Base-by-base conservation (phyloP, 2,888 invertebrate genomes). In the Cheilosia pagana region DNA sequence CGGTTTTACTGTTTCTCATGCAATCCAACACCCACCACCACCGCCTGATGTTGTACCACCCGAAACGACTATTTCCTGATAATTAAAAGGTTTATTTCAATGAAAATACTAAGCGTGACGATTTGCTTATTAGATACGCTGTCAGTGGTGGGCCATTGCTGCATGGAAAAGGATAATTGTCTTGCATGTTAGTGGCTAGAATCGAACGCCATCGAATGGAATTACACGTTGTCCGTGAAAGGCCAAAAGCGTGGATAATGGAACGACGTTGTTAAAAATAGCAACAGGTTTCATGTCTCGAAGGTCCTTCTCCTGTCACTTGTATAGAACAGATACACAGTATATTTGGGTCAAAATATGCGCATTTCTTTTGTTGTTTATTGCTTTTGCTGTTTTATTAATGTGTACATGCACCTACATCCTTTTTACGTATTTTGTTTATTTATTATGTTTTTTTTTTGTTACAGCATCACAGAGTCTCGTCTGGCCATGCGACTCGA, bases 401-500 rank as follows among this genome's bases (percentile, higher is more conserved):
- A 21, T 14, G 10, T 60, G 19, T 39, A 5, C 21, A n/a, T n/a
- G n/a, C n/a, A n/a, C n/a, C n/a, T n/a, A n/a, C n/a, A 48, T 55
- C 16, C 12, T 25, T 55, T 55, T 43, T n/a, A 50, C 31, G 19
- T 21, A 45, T 16, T 19, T 71, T 41, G 25, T 23, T 71, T 41
- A 31, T 12, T 28, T 53, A 70, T 65, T n/a, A 28, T 79, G 75
- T 71, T 39, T 12, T 28, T 53, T 72, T 65, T n/a, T 35, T 79
- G 75, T 71, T 63, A 6, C 68, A 87, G 88, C 87, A 63, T 85
- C 87, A 53, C 76, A 87, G 70, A 88, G 90, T 45, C 74, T 88
- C 31, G 78, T 89, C 72, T 91, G 91, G 91, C 91, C 91, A 89
- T 92, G 92, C 89, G 88, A 90, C 82, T 87, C 87, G 43, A 82